Evolutionary conservation across 2,888 invertebrate species (phyloP), one percentile per base, ranked within the genome.

Genomic region (Nudaria mundana): DNA sequence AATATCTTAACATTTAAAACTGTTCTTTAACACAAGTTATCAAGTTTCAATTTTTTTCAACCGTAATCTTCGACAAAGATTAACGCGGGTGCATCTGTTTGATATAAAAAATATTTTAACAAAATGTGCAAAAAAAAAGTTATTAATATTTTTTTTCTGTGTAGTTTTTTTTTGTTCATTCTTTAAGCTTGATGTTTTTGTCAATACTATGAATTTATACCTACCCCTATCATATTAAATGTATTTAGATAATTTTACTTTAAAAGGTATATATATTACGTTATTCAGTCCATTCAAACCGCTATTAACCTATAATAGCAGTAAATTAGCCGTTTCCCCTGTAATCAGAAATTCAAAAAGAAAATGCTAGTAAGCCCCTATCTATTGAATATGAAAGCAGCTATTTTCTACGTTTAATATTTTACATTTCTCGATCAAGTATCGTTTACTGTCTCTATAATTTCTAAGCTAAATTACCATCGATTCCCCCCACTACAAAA

Each of bases 61-160:
- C 2, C 10, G 15, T 2, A 28, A 33, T 29, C n/a, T 4, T 10
- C 8, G 34, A 34, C 25, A 11, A 23, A 49, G 57, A 59, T 55
- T 51, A 56, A 39, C 37, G 26, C 25, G 12, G 42, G 30, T 50
- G 52, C 63, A 63, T 63, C 64, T 63, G 63, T 57, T 59, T 55
- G 32, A 8, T 47, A 36, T 52, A 63, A 56, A 56, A 60, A 56
- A 53, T 45, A 46, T 16, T 60, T 62, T 48, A 46, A 57, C 46
- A 44, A 52, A 62, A 49, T 39, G 45, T 40, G 58, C 56, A 61
- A 55, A 59, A 59, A n/a, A n/a, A 56, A 43, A 28, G 36, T 50
- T 59, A 42, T 43, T 49, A 44, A 45, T 58, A 41, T 33, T 45
- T 47, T 43, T 48, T 44, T 23, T 24, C 29, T 12, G 5, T 10